Conservation (phyloP, 2,888 invertebrate species). For the Eristalis intricaria region DNA sequence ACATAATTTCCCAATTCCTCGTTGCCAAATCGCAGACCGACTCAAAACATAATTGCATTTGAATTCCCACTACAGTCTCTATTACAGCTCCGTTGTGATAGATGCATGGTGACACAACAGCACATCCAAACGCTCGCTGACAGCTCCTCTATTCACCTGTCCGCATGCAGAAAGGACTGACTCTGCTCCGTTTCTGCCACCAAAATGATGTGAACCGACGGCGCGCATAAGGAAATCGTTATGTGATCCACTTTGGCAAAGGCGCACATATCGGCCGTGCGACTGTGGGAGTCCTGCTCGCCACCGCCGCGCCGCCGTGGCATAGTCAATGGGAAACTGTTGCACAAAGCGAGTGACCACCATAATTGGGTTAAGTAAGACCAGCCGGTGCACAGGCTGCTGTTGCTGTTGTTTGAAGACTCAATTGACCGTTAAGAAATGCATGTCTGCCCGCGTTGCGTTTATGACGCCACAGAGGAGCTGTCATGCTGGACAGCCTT, state of each 20-base stretch:
- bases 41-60: not conserved
- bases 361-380: conserved; percentile 63
- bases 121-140: not conserved
- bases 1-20: not conserved
- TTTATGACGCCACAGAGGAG: not conserved
- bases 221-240: conserved; percentile 62
- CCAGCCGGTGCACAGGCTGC: not conserved
- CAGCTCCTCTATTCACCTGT: conserved; percentile 1
- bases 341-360: not conserved
- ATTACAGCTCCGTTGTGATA: not conserved
- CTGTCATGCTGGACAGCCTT: not conserved
- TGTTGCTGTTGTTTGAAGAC: conserved; percentile 19
- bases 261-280: not conserved
- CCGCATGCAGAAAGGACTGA: not conserved
- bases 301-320: not conserved
- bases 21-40: not conserved
- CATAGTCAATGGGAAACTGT: conserved; percentile 47
- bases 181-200: not conserved
- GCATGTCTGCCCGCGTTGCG: not conserved
- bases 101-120: not conserved
- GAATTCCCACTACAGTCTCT: not conserved
- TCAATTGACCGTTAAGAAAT: conserved; percentile 55
- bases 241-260: conserved; percentile 52
- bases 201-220: conserved; percentile 6
- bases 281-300: conserved; percentile 58